Evolutionary conservation across 1,140 invertebrate genomes (phyloP).

Genomic region (Eubasilissa regina): DNA sequence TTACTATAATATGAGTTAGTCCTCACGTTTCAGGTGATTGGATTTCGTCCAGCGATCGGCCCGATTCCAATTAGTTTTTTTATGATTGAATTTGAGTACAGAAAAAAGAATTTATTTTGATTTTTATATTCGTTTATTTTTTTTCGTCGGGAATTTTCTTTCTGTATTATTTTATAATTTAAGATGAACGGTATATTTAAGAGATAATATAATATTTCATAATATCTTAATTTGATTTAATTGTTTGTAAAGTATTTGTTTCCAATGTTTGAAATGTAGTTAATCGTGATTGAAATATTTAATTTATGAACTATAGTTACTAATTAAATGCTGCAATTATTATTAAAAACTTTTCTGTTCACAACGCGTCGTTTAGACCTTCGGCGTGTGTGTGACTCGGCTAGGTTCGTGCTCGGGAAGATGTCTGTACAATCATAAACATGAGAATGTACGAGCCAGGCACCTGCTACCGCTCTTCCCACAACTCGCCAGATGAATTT

Average conservation of each 20-base stretch:
- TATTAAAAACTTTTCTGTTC: too few relatives aligned
- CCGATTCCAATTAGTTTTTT: neutral
- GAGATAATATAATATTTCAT: too few relatives aligned
- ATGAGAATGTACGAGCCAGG: neutral
- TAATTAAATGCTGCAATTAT: too few relatives aligned
- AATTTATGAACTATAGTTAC: too few relatives aligned
- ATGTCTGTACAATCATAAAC: neutral
- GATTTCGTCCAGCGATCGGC: neutral
- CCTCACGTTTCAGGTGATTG: neutral
- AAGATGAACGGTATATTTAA: too few relatives aligned
- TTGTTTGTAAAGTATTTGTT: too few relatives aligned
- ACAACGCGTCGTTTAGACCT: too few relatives aligned
- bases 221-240: too few relatives aligned
- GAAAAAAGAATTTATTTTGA: neutral
- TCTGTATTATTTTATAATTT: too few relatives aligned
- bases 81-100: neutral
- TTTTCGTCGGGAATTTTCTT: neutral
- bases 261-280: too few relatives aligned
- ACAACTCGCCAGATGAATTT: neutral
- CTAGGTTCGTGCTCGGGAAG: neutral
- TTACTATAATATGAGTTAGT: neutral
- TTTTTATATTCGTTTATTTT: neutral
- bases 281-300: too few relatives aligned
- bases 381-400: neutral
- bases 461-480: conserved; percentile 22